Conservation (phyloP, 2,888 invertebrate genomes). For the Punctoribates punctum region DNA sequence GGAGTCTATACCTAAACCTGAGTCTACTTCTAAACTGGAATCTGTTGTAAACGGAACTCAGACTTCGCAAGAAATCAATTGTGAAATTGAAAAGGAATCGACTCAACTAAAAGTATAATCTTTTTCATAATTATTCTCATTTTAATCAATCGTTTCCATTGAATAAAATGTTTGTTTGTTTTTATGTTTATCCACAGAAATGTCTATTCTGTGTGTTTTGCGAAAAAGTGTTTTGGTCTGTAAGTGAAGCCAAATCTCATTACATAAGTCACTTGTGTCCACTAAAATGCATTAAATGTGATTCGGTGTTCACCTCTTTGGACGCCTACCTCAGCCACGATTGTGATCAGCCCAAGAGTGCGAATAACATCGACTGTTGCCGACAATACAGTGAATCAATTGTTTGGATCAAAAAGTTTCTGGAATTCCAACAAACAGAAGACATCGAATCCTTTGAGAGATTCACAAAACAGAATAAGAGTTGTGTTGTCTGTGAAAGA, state of each 20-base stretch:
- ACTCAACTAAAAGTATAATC: too few relatives aligned
- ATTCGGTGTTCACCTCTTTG: not conserved
- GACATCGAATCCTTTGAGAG: not conserved
- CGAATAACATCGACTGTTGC: not conserved
- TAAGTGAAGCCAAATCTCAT: not conserved
- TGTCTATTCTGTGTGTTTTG: constrained; percentile 4
- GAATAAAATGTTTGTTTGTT: not conserved
- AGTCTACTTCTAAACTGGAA: too few relatives aligned
- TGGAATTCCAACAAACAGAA: not conserved
- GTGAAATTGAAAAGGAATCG: too few relatives aligned
- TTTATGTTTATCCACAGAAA: not conserved
- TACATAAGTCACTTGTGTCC: not conserved
- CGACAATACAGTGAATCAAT: constrained; percentile 14
- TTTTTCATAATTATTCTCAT: too few relatives aligned
- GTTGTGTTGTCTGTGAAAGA: not conserved
- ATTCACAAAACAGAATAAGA: too few relatives aligned
- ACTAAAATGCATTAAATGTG: not conserved
- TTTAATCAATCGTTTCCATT: too few relatives aligned
- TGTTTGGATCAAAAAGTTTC: constrained; percentile 1
- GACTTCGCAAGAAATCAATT: too few relatives aligned
- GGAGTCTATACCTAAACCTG: too few relatives aligned
- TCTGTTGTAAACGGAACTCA: too few relatives aligned
- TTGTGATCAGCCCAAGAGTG: not conserved
- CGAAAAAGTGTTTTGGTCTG: not conserved
- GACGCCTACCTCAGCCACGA: not conserved